Percentiles rank a stretch among this genome's conserved stretches.
These are phyloP conservation scores for Epistrophe eligans DNA, from an alignment of 2,888 invertebrate genomes.

Conservation along the genomic window DNA sequence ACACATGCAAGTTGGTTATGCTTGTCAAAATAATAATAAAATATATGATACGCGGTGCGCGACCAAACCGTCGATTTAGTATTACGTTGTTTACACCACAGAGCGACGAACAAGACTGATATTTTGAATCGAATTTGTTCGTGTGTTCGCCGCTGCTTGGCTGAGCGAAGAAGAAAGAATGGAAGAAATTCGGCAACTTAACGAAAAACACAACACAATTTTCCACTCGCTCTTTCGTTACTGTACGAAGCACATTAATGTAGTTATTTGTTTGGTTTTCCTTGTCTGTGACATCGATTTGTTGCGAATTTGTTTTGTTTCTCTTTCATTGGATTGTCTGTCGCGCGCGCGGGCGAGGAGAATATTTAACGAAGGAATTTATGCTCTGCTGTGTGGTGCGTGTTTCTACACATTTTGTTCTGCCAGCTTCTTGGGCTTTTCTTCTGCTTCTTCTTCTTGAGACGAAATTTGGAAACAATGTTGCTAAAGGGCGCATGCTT, in stretches of 20 bases:
- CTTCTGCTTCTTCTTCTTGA: slow-evolving; percentile 12
- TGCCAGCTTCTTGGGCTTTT: slow-evolving; percentile 1
- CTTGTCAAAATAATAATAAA: slow-evolving; percentile 44
- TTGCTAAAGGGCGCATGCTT: slow-evolving; percentile 73
- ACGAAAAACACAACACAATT: slow-evolving; percentile 53
- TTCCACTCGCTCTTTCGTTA: slow-evolving; percentile 42
- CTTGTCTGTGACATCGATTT: slow-evolving; percentile 32
- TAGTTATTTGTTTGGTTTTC: slow-evolving; percentile 10
- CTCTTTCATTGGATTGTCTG: slow-evolving; percentile 23
- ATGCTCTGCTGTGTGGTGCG: slow-evolving; percentile 20
- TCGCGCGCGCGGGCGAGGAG: slow-evolving; percentile 43
- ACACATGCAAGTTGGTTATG: slow-evolving; percentile 24
- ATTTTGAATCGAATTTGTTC: slow-evolving; percentile 56
- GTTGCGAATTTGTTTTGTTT: slow-evolving; percentile 19
- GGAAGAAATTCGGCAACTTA: slow-evolving; percentile 43
- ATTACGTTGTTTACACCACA: slow-evolving; percentile 61
- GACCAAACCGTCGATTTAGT: slow-evolving; percentile 33
- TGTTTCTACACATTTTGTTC: slow-evolving; percentile 35
- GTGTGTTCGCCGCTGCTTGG: slow-evolving; percentile 33
- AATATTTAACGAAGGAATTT: slow-evolving; percentile 62
- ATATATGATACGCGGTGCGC: slow-evolving; percentile 59
- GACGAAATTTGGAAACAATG: slow-evolving; percentile 52
- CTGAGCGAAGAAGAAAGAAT: slow-evolving; percentile 36
- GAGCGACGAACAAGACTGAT: slow-evolving; percentile 66
- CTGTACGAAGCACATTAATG: background rate